Percentiles rank a stretch among this genome's conserved stretches.
Evolutionary conservation across 2,797 vertebrate species (phyloP).

Genomic region (Lacerta viridis): DNA sequence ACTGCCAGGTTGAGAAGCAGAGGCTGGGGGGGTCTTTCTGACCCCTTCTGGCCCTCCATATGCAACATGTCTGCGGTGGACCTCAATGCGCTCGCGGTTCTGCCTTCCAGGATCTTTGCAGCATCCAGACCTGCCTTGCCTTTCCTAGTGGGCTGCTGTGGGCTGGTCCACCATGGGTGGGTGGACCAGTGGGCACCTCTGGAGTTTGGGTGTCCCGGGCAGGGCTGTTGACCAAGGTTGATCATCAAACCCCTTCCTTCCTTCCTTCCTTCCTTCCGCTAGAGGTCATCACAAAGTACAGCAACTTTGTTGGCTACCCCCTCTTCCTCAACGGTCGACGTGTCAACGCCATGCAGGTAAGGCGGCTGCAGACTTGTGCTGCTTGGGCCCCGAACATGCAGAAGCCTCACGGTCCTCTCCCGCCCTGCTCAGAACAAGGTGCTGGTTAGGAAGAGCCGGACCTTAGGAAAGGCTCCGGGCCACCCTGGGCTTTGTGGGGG

Average conservation of each 20-base stretch:
- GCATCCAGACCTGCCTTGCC: too few species aligned
- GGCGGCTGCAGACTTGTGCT: constrained; percentile 5
- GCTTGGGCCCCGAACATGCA: too few species aligned
- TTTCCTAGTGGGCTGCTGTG: too few species aligned
- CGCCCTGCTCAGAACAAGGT: too few species aligned
- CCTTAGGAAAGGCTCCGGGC: background rate
- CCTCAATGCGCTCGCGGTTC: too few species aligned
- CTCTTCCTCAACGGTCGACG: constrained; percentile 93
- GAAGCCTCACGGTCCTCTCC: background rate
- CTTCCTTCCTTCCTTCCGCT: constrained; percentile 41
- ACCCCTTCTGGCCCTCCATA: background rate
- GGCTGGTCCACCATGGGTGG: background rate
- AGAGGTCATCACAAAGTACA: constrained; percentile 97
- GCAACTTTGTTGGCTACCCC: constrained; percentile 97
- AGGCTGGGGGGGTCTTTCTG: background rate
- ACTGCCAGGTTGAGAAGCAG: background rate
- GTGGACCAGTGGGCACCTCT: background rate
- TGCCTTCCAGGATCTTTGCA: too few species aligned
- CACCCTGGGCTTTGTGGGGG: background rate
- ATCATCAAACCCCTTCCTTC: too few species aligned
- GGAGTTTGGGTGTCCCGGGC: background rate
- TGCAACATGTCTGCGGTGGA: background rate
- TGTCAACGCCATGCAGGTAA: constrained; percentile 94
- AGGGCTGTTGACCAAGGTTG: too few species aligned
- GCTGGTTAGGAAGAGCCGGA: background rate